phyloP scores from a whole-genome alignment of 1,140 invertebrate genomes.

The Psix sp. region DNA sequence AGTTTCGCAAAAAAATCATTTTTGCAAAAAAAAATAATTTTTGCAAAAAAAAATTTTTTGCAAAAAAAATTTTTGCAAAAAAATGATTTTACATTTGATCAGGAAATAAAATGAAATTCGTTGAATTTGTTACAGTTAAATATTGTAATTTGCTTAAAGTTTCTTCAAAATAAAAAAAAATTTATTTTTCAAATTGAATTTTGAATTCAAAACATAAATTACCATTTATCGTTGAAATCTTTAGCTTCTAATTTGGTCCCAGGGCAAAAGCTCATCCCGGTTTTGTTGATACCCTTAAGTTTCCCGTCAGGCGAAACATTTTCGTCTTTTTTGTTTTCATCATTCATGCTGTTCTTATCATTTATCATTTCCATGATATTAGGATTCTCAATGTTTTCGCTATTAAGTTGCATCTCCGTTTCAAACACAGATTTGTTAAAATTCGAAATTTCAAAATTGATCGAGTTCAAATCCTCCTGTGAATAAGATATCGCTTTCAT shows the following conservation, averaged over 20 bases:
- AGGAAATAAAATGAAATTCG: too few species aligned
- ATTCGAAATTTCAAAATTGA: constrained; percentile 64
- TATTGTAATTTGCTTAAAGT: too few species aligned
- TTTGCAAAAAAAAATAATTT: too few species aligned
- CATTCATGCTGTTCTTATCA: constrained; percentile 40
- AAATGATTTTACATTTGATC: too few species aligned
- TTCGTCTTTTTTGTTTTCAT: constrained; percentile 59
- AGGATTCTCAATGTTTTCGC: constrained; percentile 23
- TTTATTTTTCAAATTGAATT: background rate
- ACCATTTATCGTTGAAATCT: constrained; percentile 84
- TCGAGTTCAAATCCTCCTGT: constrained; percentile 67
- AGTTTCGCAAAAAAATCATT: too few species aligned
- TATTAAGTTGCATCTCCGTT: constrained; percentile 29
- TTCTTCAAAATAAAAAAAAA: background rate
- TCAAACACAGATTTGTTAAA: constrained; percentile 36
- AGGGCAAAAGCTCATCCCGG: constrained; percentile 75
- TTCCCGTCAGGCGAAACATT: constrained; percentile 60
- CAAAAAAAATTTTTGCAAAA: too few species aligned
- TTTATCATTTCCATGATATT: constrained; percentile 23
- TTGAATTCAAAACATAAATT: constrained; percentile 18
- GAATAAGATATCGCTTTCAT: constrained; percentile 66
- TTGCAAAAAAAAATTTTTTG: too few species aligned
- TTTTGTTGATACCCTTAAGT: constrained; percentile 62
- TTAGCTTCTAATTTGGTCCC: constrained; percentile 84
- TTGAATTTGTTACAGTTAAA: too few species aligned